Evolutionary conservation across 2,797 vertebrate genomes (phyloP).

Genomic region (Periophthalmus magnuspinnatus): DNA sequence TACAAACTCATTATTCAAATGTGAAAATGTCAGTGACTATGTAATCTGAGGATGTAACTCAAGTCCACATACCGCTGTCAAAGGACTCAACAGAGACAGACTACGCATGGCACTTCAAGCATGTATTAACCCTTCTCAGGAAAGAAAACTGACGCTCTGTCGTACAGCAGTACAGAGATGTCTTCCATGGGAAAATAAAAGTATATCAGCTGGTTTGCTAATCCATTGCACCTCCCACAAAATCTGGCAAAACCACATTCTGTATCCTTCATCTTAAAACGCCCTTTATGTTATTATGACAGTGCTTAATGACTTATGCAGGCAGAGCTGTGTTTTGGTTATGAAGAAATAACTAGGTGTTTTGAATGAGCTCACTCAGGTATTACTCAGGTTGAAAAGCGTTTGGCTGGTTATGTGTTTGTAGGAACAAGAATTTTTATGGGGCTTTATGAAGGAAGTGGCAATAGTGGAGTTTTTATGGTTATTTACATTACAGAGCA

Average conservation of each 20-base stretch:
- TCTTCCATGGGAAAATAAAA: constrained; percentile 13
- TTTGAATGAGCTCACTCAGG: not conserved
- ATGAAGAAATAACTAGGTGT: not conserved
- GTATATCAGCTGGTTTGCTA: not conserved
- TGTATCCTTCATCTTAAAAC: constrained; percentile 5
- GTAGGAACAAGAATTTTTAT: constrained; percentile 1
- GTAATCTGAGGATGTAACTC: constrained; percentile 35
- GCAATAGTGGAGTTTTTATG: not conserved
- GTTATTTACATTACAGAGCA: not conserved
- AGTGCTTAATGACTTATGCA: not conserved
- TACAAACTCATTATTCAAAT: not conserved
- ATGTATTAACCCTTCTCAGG: constrained; percentile 17
- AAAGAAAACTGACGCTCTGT: not conserved
- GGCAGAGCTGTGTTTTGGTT: not conserved
- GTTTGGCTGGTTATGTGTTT: constrained; percentile 5
- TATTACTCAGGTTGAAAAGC: not conserved
- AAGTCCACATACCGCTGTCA: constrained; percentile 34
- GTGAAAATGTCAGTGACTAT: not conserved
- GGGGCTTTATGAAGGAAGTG: constrained; percentile 14
- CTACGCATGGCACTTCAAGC: constrained; percentile 13
- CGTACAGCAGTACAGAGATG: not conserved
- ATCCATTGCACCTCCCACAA: not conserved
- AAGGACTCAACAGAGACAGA: constrained; percentile 21
- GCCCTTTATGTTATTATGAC: constrained; percentile 21
- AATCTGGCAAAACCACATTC: constrained; percentile 16